phyloP scores from a whole-genome alignment of 2,113 vertebrate genomes.

The Muscicapa adusta region DNA sequence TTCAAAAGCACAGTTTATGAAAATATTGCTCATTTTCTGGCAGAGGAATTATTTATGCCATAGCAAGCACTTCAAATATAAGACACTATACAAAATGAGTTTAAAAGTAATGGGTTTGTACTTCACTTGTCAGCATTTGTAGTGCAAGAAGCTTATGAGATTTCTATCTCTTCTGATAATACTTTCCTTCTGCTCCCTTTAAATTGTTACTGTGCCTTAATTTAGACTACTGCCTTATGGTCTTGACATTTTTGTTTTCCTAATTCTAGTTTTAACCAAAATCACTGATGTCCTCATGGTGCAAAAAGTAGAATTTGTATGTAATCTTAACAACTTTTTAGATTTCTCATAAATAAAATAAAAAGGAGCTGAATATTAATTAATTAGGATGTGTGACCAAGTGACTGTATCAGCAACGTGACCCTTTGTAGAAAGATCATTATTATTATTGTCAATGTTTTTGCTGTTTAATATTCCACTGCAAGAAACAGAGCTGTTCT shows the following conservation, averaged over 20 bases:
- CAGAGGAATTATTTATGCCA: background rate
- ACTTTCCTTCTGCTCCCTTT: background rate
- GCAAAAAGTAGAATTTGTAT: background rate
- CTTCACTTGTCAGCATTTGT: background rate
- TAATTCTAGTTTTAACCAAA: background rate
- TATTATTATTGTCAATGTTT: background rate
- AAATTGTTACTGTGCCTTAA: background rate
- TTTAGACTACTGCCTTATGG: background rate
- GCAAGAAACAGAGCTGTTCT: background rate
- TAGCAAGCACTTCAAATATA: background rate
- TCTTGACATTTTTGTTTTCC: background rate
- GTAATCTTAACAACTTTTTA: background rate
- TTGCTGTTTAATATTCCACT: background rate
- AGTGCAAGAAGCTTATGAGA: constrained; percentile 12
- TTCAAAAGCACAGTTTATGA: background rate
- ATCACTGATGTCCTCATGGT: background rate
- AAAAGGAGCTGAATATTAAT: background rate
- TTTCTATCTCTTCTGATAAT: constrained; percentile 9
- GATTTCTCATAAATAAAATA: background rate
- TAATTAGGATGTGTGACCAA: background rate
- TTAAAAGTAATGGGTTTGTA: background rate
- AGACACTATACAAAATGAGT: background rate
- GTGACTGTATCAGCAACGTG: background rate
- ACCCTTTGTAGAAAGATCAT: background rate
- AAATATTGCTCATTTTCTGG: background rate